These are phyloP conservation scores for Leptopterna dolabrata DNA, from an alignment of 2,888 invertebrate species.

Conservation along the genomic window DNA sequence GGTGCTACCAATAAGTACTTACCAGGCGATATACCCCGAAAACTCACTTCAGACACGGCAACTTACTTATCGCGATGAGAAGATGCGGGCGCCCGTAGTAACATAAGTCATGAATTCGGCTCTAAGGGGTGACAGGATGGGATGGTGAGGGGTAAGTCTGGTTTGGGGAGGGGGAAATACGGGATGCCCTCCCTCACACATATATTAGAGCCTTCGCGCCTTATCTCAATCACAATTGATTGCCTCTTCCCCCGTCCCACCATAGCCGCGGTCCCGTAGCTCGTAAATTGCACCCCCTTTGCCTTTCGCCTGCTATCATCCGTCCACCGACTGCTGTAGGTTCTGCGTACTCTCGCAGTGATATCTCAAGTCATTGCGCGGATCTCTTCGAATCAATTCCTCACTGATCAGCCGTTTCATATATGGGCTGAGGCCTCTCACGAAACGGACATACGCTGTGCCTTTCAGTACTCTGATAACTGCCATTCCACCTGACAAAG, in stretches of 20 bases:
- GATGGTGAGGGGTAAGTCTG: neutral
- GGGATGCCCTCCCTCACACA: neutral
- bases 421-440: neutral
- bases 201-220: slow-evolving; percentile 38
- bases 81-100: slow-evolving; percentile 41
- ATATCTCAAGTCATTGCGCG: slow-evolving; percentile 33
- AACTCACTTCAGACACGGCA: neutral
- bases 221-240: slow-evolving; percentile 53
- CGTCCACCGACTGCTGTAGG: neutral
- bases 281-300: slow-evolving; percentile 5
- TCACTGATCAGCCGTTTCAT: neutral
- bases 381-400: slow-evolving; percentile 32
- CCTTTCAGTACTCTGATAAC: no score
- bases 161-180: neutral
- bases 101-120: slow-evolving; percentile 39
- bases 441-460: no score
- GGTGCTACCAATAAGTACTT: neutral
- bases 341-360: neutral
- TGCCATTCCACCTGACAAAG: no score
- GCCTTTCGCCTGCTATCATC: neutral
- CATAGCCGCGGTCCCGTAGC: neutral
- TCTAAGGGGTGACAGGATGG: neutral
- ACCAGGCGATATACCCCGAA: neutral
- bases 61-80: slow-evolving; percentile 16
- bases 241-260: slow-evolving; percentile 19